A percentile compares a stretch with the other conserved stretches of the same genome.
These are phyloP conservation scores for Semotilus atromaculatus DNA, from an alignment of 2,797 vertebrate genomes.

Conservation along the genomic window DNA sequence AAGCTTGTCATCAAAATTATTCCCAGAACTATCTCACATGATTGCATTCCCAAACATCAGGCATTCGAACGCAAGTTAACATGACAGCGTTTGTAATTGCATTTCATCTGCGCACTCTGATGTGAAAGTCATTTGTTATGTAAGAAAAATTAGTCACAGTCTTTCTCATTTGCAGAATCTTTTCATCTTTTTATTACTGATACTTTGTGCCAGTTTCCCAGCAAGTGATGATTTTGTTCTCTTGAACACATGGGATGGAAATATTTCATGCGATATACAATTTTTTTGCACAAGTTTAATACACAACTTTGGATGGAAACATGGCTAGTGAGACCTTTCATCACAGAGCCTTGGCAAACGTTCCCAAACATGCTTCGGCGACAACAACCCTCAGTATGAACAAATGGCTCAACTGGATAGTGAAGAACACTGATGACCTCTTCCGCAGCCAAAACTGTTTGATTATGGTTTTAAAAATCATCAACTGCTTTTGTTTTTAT, in stretches of 20 bases:
- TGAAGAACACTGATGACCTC: conserved; percentile 11
- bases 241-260: conserved; percentile 1
- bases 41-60: not conserved
- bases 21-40: not conserved
- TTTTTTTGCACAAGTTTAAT: not conserved
- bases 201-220: not conserved
- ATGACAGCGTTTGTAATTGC: not conserved
- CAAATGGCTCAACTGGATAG: conserved; percentile 23
- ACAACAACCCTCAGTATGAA: conserved; percentile 10
- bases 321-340: not conserved
- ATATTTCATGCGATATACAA: not conserved
- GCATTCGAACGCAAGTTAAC: not conserved
- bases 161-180: not conserved
- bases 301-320: not conserved
- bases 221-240: not conserved
- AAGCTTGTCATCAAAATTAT: not conserved
- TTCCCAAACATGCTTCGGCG: not conserved
- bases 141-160: not conserved
- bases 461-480: conserved; percentile 16
- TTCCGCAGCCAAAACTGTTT: conserved; percentile 11
- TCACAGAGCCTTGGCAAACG: not conserved
- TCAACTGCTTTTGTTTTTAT: conserved; percentile 18
- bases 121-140: not conserved
- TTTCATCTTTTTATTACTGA: not conserved
- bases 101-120: not conserved